Evolutionary conservation across 2,113 vertebrate species (phyloP).

Genomic region (Crotalus helleri): DNA sequence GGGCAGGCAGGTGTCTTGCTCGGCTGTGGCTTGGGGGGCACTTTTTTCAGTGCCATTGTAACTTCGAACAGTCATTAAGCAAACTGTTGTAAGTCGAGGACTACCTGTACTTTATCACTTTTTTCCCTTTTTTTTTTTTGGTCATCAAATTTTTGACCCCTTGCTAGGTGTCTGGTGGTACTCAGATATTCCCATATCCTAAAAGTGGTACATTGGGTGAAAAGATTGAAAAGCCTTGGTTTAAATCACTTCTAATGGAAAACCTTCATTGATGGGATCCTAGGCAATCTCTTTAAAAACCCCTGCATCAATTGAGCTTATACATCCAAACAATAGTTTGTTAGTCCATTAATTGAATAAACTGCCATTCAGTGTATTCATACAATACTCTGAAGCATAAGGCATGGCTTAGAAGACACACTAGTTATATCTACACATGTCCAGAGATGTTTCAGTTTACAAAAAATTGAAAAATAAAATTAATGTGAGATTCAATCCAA

Average conservation of each 20-base stretch:
- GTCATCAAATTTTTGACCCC: too few species aligned
- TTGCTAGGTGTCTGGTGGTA: too few species aligned
- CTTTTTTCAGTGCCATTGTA: too few species aligned
- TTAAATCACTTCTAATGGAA: background rate
- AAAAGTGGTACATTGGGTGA: too few species aligned
- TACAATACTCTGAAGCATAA: background rate
- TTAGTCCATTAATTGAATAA: background rate
- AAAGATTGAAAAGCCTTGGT: too few species aligned
- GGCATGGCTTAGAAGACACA: background rate
- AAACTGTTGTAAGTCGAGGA: too few species aligned
- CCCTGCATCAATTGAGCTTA: background rate
- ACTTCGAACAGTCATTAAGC: too few species aligned
- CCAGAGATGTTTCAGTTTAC: background rate
- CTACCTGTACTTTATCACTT: too few species aligned
- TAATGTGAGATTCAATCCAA: background rate
- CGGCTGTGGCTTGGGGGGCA: too few species aligned
- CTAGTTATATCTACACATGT: background rate
- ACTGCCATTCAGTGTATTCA: background rate
- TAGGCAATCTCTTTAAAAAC: background rate
- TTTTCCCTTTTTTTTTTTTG: too few species aligned
- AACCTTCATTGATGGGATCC: background rate
- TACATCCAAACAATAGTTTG: background rate
- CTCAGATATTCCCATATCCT: too few species aligned
- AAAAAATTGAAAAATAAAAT: background rate
- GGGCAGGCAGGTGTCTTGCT: too few species aligned